Base-by-base conservation (phyloP, 2,888 invertebrate species). In the Nephrocerus scutellatus region DNA sequence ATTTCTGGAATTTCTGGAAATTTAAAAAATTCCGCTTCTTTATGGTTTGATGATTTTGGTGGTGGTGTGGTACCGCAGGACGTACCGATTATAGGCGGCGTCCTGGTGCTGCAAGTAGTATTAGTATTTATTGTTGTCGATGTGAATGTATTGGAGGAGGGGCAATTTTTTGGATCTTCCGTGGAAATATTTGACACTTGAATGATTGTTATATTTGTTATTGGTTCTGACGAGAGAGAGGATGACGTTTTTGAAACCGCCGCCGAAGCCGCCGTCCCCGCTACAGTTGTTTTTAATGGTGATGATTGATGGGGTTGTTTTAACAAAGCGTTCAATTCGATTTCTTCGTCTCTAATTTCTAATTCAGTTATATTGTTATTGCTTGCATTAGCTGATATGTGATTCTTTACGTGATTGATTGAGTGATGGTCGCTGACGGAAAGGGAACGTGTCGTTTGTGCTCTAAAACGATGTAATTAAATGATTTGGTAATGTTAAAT, bases 131-230 rank as follows among this genome's bases (percentile, higher is more conserved):
- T 36, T 41, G 16, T 22, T 16, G 9, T 13, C 23, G n/a, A n/a
- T n/a, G n/a, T n/a, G n/a, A n/a, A 22, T 30, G 22, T 23, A 14
- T 16, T 23, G 19, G 12, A 26, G 28, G 23, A 20, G 5, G 20
- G 21, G n/a, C 13, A 13, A 22, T 30, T 29, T 12, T 19, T 36
- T 35, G 16, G 30, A 30, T 9, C 8, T 32, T 14, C 24, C 41
- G 37, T 41, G 48, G 39, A 36, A 46, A 48, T 47, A 41, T 75
- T 75, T 1, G 75, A 75, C 2, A 77, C 76, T 67, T 77, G 70
- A n/a, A 77, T 77, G 0, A 77, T 77, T 16, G 77, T 77, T 21
- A 77, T 66, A 46, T 77, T 77, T 1, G 74, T 66, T 26, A 57
- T 54, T 14, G 39, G 32, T 25, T 55, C 53, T 16, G 51, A n/a